These are phyloP conservation scores for Lineus longissimus DNA, from an alignment of 1,140 invertebrate genomes.

Conservation along the genomic window DNA sequence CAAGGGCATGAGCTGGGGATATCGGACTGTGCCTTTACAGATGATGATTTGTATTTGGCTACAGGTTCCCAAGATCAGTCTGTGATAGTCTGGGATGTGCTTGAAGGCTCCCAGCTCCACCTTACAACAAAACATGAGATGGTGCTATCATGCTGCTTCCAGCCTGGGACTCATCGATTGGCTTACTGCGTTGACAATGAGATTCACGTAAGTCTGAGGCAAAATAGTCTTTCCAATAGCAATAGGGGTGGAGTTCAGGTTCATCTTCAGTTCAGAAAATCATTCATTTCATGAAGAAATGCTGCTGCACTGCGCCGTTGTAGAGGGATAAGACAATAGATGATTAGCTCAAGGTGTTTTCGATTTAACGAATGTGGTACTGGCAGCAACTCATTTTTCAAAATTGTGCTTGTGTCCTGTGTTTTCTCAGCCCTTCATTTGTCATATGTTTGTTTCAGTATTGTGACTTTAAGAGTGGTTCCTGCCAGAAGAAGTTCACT, in stretches of 20 bases:
- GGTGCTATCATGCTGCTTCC: neutral
- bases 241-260: too few relatives aligned
- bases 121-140: neutral
- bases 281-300: too few relatives aligned
- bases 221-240: too few relatives aligned
- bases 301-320: too few relatives aligned
- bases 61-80: neutral
- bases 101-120: neutral
- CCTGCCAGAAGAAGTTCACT: neutral
- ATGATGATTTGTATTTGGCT: neutral
- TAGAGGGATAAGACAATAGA: too few relatives aligned
- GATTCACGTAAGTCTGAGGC: constrained; percentile 3
- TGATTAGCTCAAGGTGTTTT: too few relatives aligned
- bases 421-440: too few relatives aligned
- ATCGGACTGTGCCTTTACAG: neutral
- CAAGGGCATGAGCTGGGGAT: neutral
- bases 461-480: neutral
- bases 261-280: too few relatives aligned
- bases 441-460: neutral
- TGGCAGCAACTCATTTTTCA: too few relatives aligned
- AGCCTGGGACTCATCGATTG: neutral
- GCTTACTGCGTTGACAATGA: neutral
- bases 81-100: neutral
- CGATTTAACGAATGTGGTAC: too few relatives aligned
- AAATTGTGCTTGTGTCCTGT: too few relatives aligned